These are phyloP conservation scores for Parauchenoglanis punctatus DNA, from an alignment of 2,797 vertebrate species.

Conservation along the genomic window DNA sequence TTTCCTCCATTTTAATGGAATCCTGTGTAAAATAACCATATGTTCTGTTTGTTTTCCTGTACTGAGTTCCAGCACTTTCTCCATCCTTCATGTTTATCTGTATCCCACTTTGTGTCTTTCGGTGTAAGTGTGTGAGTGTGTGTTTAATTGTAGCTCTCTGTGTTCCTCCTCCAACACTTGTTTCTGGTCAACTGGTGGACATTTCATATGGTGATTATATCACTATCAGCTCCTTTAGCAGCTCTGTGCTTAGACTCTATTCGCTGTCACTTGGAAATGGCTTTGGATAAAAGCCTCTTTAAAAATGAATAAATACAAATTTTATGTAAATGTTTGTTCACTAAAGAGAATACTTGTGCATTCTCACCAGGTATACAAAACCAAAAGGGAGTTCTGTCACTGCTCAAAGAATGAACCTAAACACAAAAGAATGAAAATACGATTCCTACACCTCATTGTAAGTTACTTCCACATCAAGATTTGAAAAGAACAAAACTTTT, in stretches of 20 bases:
- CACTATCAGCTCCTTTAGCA: conserved; percentile 18
- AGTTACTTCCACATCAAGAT: conserved; percentile 4
- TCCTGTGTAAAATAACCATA: background rate
- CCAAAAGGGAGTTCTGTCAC: background rate
- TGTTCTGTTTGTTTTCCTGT: background rate
- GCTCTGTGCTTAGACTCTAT: conserved; percentile 7
- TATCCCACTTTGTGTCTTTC: background rate
- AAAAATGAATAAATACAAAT: background rate
- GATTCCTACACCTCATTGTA: conserved; percentile 10
- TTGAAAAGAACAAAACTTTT: conserved; percentile 10
- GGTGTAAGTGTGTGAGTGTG: background rate
- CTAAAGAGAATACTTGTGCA: background rate
- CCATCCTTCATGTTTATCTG: background rate
- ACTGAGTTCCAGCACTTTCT: background rate
- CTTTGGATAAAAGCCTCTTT: background rate
- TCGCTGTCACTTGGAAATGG: background rate
- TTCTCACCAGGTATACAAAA: background rate
- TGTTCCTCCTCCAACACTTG: background rate
- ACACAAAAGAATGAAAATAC: conserved; percentile 17
- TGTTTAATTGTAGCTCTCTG: background rate
- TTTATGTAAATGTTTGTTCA: conserved; percentile 16
- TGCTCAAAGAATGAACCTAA: background rate
- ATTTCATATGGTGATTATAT: background rate
- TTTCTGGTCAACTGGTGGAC: background rate
- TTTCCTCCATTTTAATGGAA: background rate